phyloP scores from a whole-genome alignment of 2,797 vertebrate genomes.

The Cryptoblepharus egeriae region DNA sequence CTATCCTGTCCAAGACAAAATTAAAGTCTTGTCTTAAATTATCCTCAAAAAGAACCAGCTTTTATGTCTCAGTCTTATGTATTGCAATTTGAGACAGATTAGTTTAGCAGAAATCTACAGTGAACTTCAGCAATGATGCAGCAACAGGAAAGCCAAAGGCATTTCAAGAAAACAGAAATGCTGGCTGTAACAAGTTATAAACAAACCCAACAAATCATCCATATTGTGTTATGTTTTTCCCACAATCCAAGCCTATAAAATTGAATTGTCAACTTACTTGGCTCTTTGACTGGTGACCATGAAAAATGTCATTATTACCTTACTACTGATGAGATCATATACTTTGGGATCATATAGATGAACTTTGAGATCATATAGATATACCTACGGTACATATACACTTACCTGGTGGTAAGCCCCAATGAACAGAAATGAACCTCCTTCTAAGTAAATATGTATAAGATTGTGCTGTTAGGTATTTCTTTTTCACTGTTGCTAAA shows the following conservation, averaged over 20 bases:
- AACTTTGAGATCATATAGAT: too few relatives aligned
- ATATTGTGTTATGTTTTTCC: neutral
- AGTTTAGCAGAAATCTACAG: neutral
- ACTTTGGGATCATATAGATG: too few relatives aligned
- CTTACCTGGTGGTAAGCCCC: neutral
- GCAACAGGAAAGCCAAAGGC: neutral
- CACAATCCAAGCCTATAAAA: constrained; percentile 16
- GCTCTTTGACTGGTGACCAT: neutral
- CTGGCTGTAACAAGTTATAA: neutral
- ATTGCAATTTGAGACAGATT: neutral
- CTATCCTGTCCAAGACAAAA: neutral
- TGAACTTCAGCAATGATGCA: neutral
- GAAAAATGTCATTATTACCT: neutral
- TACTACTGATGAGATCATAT: constrained; percentile 6
- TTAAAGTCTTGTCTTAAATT: neutral
- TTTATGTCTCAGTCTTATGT: too few relatives aligned
- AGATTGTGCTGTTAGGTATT: neutral
- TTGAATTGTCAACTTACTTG: constrained; percentile 10
- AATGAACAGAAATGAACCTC: neutral
- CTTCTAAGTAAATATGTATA: neutral
- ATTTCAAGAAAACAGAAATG: constrained; percentile 48
- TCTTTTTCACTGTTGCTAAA: neutral
- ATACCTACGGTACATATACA: neutral
- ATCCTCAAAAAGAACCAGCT: neutral
- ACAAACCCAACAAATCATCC: constrained; percentile 44